Conservation (phyloP, 2,113 vertebrate species). For the Microtus ochrogaster region DNA sequence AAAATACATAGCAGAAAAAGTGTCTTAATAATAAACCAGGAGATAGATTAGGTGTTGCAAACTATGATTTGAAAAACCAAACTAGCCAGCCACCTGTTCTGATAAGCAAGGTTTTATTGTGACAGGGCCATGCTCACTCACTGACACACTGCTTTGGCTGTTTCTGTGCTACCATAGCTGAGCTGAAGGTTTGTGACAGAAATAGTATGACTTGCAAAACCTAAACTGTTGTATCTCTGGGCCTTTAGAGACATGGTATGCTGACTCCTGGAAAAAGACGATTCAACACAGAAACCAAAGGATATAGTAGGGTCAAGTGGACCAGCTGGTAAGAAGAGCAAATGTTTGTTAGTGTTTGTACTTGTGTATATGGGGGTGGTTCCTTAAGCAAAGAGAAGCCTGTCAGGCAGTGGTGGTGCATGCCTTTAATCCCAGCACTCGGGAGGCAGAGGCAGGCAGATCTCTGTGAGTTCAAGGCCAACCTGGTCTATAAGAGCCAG, state of each 20-base stretch:
- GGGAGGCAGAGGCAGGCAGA: no score
- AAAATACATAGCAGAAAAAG: background rate
- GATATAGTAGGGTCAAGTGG: background rate
- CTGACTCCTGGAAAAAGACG: background rate
- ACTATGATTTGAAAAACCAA: background rate
- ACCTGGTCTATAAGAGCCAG: no score
- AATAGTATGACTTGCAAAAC: background rate
- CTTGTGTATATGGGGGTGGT: background rate
- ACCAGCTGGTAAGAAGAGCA: background rate
- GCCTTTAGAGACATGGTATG: background rate
- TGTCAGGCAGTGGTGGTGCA: no score
- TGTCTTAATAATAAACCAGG: background rate
- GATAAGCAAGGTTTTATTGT: constrained; percentile 64
- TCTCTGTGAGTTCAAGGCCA: no score
- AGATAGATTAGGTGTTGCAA: background rate
- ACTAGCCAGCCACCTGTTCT: background rate
- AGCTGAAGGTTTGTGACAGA: background rate
- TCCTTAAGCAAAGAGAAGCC: background rate
- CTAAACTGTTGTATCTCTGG: background rate
- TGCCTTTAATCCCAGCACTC: no score
- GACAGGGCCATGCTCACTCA: background rate
- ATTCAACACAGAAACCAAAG: background rate
- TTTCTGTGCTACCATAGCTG: background rate
- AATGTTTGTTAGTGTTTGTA: background rate
- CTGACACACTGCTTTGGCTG: background rate